Conservation (phyloP, 2,888 invertebrate genomes). For the Cactoblastis cactorum region DNA sequence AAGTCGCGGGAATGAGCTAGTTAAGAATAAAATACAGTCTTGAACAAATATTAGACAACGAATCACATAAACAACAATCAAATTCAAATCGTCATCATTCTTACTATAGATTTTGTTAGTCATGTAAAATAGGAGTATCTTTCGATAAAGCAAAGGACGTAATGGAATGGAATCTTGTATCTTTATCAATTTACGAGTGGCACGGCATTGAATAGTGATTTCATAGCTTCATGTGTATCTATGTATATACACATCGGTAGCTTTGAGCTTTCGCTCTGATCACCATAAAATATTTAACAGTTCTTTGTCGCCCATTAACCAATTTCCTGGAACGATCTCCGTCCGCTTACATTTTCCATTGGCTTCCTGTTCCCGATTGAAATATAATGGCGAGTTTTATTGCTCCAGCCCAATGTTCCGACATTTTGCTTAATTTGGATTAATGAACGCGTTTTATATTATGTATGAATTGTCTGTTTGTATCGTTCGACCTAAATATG, state of each 20-base stretch:
- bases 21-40: no score
- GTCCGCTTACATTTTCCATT: constrained; percentile 27
- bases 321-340: constrained; percentile 38
- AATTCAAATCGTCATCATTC: no score
- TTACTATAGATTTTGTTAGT: no score
- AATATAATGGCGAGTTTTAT: constrained; percentile 24
- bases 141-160: no score
- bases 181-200: no score
- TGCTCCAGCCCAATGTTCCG: constrained; percentile 3
- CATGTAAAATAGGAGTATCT: no score
- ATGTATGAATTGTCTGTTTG: background rate
- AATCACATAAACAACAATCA: no score
- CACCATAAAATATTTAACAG: constrained; percentile 25
- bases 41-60: no score
- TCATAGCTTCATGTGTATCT: background rate
- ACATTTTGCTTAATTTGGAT: constrained; percentile 1
- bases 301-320: constrained; percentile 44
- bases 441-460: background rate
- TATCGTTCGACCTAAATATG: background rate
- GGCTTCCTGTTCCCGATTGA: constrained; percentile 29
- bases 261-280: constrained; percentile 21
- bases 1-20: no score
- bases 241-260: background rate
- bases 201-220: no score
- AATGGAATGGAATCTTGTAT: no score